Evolutionary conservation across 2,113 vertebrate genomes (phyloP).

Genomic region (Hylia prasina): DNA sequence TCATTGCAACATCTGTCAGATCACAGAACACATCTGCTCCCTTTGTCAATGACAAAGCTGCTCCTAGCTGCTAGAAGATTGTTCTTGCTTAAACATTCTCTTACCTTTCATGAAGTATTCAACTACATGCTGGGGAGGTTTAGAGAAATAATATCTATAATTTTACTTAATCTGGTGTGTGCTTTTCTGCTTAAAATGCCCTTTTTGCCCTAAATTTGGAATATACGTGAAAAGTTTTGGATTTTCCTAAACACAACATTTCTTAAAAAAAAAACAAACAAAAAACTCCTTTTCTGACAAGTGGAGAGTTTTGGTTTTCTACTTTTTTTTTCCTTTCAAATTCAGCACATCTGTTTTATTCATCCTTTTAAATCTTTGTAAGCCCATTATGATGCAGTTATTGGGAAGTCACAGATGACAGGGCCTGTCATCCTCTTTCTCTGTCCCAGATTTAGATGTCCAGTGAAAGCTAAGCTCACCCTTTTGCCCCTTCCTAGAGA

Average conservation of each 20-base stretch:
- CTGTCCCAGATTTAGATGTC: background rate
- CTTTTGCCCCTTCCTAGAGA: conserved; percentile 53
- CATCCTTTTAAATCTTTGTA: background rate
- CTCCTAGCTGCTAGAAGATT: background rate
- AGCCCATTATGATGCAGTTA: background rate
- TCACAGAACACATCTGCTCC: background rate
- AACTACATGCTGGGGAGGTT: background rate
- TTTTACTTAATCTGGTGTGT: background rate
- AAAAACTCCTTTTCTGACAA: background rate
- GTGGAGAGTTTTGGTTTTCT: background rate
- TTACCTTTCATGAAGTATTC: background rate
- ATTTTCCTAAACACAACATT: background rate
- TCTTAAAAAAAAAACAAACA: background rate
- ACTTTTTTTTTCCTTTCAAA: background rate
- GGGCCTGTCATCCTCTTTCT: background rate
- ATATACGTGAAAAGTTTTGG: background rate
- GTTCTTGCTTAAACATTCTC: background rate
- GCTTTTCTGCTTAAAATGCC: background rate
- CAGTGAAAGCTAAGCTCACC: conserved; percentile 31
- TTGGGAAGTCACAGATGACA: conserved; percentile 14
- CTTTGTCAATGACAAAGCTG: background rate
- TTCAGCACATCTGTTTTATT: background rate
- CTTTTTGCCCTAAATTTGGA: background rate
- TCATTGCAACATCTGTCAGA: background rate
- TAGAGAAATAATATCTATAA: background rate